Conservation (phyloP, 2,888 invertebrate genomes). For the Patella ulyssiponensis region DNA sequence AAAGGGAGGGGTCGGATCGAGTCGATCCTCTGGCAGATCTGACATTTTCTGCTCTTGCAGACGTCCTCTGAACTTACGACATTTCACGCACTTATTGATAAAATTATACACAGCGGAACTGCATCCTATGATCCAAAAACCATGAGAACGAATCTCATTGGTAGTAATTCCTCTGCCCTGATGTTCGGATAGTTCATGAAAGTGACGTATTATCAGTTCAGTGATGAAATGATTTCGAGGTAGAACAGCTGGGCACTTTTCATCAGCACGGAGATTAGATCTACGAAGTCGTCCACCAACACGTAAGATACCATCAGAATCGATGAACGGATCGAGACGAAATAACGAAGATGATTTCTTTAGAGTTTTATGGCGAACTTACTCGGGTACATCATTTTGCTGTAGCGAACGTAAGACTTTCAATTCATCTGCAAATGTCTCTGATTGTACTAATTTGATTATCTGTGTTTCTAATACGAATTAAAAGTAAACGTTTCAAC, state of each 20-base stretch:
- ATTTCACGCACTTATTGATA: constrained; percentile 55
- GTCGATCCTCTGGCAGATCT: constrained; percentile 59
- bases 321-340: no score
- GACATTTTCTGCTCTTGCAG: constrained; percentile 49
- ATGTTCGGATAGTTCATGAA: background rate
- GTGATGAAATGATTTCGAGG: constrained; percentile 39
- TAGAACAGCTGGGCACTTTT: constrained; percentile 42
- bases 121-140: constrained; percentile 61
- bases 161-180: no score
- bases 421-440: background rate
- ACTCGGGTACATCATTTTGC: no score
- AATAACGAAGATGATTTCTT: no score
- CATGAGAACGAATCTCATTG: no score
- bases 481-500: background rate
- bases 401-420: no score
- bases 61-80: constrained; percentile 47
- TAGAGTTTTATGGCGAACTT: no score
- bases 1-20: constrained; percentile 56
- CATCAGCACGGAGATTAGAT: background rate
- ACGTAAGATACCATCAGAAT: no score
- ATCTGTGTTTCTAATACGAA: background rate
- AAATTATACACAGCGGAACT: constrained; percentile 40
- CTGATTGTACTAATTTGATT: background rate
- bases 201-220: constrained; percentile 9
- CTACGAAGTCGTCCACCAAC: background rate